Conservation (phyloP, 1,140 invertebrate genomes). For the Macrotrachela quadricornifera region DNA sequence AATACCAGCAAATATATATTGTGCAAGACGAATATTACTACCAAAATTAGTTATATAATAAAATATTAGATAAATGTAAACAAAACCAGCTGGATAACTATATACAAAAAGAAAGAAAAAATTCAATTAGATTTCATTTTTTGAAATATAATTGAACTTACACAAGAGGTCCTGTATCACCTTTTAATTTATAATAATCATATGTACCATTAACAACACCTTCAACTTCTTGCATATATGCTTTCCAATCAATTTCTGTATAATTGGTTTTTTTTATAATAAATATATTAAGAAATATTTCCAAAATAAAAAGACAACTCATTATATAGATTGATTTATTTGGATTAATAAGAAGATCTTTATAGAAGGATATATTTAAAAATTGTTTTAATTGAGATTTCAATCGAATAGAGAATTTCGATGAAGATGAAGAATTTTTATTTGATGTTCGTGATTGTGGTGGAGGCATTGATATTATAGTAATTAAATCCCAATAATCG, state of each 20-base stretch:
- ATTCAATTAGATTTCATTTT: too few relatives aligned
- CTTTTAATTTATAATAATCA: slow-evolving; percentile 62
- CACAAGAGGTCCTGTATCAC: slow-evolving; percentile 74
- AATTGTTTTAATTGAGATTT: too few relatives aligned
- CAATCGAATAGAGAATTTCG: too few relatives aligned
- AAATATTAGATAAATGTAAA: slow-evolving; percentile 63
- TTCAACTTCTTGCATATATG: slow-evolving; percentile 95
- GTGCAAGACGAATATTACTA: slow-evolving; percentile 54
- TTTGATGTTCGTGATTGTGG: too few relatives aligned
- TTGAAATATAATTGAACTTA: slow-evolving; percentile 27
- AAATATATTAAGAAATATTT: slow-evolving; percentile 3
- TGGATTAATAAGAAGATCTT: slow-evolving; percentile 1
- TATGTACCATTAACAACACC: slow-evolving; percentile 78
- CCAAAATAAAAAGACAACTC: background rate
- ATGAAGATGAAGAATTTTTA: too few relatives aligned
- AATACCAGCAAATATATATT: slow-evolving; percentile 66
- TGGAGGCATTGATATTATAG: too few relatives aligned
- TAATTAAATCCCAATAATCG: too few relatives aligned
- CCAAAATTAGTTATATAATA: slow-evolving; percentile 66
- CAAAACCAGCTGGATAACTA: slow-evolving; percentile 77
- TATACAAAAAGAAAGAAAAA: too few relatives aligned
- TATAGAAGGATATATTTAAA: too few relatives aligned
- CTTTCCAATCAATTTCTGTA: slow-evolving; percentile 92
- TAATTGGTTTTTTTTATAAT: slow-evolving; percentile 23
- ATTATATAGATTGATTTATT: background rate